Evolutionary conservation across 2,888 invertebrate genomes (phyloP).

Genomic region (Thereva unica): DNA sequence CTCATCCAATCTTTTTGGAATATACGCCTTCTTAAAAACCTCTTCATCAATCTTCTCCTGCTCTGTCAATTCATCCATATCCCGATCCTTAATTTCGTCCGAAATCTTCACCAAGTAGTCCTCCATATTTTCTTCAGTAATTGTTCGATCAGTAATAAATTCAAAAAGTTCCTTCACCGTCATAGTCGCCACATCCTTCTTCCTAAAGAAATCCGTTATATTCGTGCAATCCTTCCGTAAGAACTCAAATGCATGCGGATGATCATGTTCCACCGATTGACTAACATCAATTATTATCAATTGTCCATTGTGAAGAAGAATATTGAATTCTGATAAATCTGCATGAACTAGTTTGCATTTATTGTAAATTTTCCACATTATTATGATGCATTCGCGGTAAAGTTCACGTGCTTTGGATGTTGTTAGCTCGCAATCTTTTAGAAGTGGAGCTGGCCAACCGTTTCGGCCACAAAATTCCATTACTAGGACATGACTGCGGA

Average conservation of each 20-base stretch:
- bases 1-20: constrained; percentile 90
- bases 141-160: constrained; percentile 90
- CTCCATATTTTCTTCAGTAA: constrained; percentile 81
- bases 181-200: constrained; percentile 87
- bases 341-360: constrained; percentile 95
- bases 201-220: constrained; percentile 87
- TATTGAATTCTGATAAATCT: constrained; percentile 95
- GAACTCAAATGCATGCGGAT: constrained; percentile 93
- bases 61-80: constrained; percentile 69
- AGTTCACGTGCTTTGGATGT: constrained; percentile 74
- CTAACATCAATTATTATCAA: constrained; percentile 96
- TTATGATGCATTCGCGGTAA: constrained; percentile 79
- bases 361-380: constrained; percentile 94
- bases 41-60: constrained; percentile 84
- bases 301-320: constrained; percentile 81
- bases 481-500: constrained; percentile 88
- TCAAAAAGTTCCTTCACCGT: constrained; percentile 91
- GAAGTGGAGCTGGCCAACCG: constrained; percentile 89
- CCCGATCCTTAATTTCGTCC: constrained; percentile 67
- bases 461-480: constrained; percentile 94
- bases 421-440: constrained; percentile 82
- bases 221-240: constrained; percentile 94
- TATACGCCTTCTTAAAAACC: constrained; percentile 91
- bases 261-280: constrained; percentile 97
- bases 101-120: constrained; percentile 75